phyloP scores from a whole-genome alignment of 2,797 vertebrate species.

The Salarias fasciatus region DNA sequence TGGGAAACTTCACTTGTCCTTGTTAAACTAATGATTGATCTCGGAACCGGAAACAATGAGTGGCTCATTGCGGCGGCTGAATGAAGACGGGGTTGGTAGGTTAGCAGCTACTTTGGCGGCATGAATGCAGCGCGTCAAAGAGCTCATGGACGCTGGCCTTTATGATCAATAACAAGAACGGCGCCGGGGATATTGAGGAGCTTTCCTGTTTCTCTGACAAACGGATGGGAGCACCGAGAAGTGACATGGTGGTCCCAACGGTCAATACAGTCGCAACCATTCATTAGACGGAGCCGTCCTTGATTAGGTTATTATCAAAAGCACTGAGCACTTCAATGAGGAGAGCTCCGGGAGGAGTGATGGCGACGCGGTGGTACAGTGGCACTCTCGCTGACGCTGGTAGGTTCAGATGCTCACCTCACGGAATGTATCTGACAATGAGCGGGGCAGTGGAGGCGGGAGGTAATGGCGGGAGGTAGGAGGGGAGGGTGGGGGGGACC shows the following conservation, averaged over 20 bases:
- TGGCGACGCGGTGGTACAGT: constrained; percentile 14
- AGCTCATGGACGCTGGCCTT: constrained; percentile 10
- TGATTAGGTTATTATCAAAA: constrained; percentile 82
- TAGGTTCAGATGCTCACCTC: constrained; percentile 86
- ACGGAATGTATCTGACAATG: constrained; percentile 82
- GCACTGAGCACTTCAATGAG: constrained; percentile 82
- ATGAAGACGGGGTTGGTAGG: not conserved
- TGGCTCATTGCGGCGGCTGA: no score
- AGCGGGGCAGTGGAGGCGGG: constrained; percentile 69
- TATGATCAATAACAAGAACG: constrained; percentile 30
- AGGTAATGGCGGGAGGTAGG: constrained; percentile 56
- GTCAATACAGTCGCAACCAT: not conserved
- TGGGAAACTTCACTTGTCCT: not conserved
- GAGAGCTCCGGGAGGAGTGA: constrained; percentile 38
- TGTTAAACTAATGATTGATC: not conserved
- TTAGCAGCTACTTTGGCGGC: constrained; percentile 8
- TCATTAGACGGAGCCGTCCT: constrained; percentile 74
- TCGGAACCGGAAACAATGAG: no score
- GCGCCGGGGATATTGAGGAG: not conserved
- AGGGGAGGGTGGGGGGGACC: constrained; percentile 77
- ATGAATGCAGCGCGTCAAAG: constrained; percentile 6
- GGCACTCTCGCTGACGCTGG: constrained; percentile 72
- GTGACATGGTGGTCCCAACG: constrained; percentile 33
- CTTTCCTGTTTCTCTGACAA: constrained; percentile 16
- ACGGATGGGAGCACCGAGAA: constrained; percentile 54